phyloP scores from a whole-genome alignment of 2,888 invertebrate species.

The Bimastos eiseni region DNA sequence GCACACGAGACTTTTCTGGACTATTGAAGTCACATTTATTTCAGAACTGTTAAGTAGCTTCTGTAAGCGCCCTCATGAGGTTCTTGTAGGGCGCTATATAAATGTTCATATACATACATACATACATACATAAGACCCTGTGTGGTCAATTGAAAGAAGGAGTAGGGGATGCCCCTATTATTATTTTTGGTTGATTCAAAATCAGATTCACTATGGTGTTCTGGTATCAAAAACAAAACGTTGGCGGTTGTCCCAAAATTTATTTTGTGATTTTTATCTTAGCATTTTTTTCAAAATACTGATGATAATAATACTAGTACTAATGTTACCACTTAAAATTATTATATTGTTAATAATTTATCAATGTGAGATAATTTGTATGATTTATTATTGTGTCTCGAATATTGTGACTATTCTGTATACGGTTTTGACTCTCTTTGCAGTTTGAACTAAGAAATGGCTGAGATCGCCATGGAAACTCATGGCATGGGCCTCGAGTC shows the following conservation, averaged over 20 bases:
- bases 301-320: not conserved
- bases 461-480: not conserved
- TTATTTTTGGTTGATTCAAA: too few species aligned
- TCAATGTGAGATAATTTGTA: not conserved
- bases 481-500: not conserved
- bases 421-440: not conserved
- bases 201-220: too few species aligned
- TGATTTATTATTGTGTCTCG: not conserved
- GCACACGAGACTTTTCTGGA: too few species aligned
- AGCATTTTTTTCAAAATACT: not conserved
- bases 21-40: too few species aligned
- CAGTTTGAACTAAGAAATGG: constrained; percentile 5
- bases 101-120: too few species aligned
- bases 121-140: too few species aligned
- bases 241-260: not conserved
- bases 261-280: not conserved
- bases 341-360: not conserved
- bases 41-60: too few species aligned
- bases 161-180: too few species aligned
- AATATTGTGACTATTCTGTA: not conserved
- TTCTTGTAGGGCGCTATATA: too few species aligned
- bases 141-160: too few species aligned
- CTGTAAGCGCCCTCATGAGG: too few species aligned
- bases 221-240: not conserved
- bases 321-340: too few species aligned